Base-by-base conservation (phyloP, 1,140 invertebrate genomes). In the Panagrolaimus sp. region DNA sequence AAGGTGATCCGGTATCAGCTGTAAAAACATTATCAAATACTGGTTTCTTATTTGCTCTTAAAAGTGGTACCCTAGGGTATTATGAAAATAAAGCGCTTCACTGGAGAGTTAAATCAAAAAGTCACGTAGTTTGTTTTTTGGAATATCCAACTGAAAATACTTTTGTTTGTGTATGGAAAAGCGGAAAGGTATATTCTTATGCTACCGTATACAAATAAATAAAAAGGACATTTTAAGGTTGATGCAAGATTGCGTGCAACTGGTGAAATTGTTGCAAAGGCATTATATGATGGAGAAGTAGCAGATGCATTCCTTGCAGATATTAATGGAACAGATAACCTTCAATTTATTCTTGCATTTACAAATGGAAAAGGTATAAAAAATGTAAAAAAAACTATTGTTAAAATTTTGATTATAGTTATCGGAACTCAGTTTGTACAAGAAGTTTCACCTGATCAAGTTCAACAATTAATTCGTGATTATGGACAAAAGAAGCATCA, bases 81-180 rank as follows among this genome's bases (percentile, higher is more conserved):
- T 63, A 38, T 63, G 62, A 63, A 42, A 27, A 20, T 13, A 63
- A 38, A 38, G 5, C 47, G 67, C 20, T 73, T 77, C 16, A 76
- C 76, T 76, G 74, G 74, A 57, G 74, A 9, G 76, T 76, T 9
- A 76, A 76, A 63, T 79, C 74, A 63, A 76, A 76, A 44, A 63
- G 69, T 31, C 67, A 42, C 14, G 78, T 76, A 63, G 72, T 74
- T 8, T 62, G 72, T 7, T 76, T 76, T 47, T 73, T 76, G n/a
- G n/a, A 16, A 11, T 20, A 45, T 4, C 64, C 63, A 14, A 66
- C 70, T n/a, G 73, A 67, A 11, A 31, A n/a, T 16, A 25, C 51
- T 27, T 44, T 76, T 43, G 66, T 45, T 20, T 76, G 72, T 73
- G 72, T 75, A 25, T 76, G 74, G 74, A 66, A 76, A 14, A 78